Conservation (phyloP, 2,113 vertebrate genomes). For the Triplophysa siluroides region DNA sequence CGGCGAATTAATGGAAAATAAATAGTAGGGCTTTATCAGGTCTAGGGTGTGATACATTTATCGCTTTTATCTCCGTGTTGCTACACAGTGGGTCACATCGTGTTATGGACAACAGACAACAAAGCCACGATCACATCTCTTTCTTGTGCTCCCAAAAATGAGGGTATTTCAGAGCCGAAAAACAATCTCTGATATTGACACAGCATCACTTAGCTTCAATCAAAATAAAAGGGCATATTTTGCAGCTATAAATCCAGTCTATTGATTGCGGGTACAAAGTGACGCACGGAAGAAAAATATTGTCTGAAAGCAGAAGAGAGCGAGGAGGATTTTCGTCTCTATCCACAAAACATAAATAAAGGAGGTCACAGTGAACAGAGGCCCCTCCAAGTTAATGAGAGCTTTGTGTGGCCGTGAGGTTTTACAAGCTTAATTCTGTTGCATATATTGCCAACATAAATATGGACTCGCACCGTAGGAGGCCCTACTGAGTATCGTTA, state of each 20-base stretch:
- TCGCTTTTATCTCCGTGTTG: conserved; percentile 11
- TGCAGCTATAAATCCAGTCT: conserved; percentile 57
- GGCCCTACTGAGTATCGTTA: conserved; percentile 87
- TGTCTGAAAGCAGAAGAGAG: conserved; percentile 66
- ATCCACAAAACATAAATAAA: conserved; percentile 80
- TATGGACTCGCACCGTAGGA: conserved; percentile 85
- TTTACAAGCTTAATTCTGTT: conserved; percentile 97
- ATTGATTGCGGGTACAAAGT: conserved; percentile 52
- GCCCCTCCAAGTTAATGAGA: conserved; percentile 82
- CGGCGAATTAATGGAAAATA: neutral
- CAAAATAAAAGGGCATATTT: conserved; percentile 59
- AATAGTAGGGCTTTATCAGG: neutral
- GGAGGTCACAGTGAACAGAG: conserved; percentile 75
- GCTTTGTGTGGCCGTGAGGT: conserved; percentile 92
- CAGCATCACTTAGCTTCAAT: conserved; percentile 40
- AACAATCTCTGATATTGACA: conserved; percentile 27
- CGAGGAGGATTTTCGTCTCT: conserved; percentile 69
- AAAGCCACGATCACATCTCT: neutral
- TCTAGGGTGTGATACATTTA: neutral
- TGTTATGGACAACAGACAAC: neutral
- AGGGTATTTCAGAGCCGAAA: conserved; percentile 1
- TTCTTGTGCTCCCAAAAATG: conserved; percentile 17
- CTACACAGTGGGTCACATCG: neutral
- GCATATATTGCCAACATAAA: conserved; percentile 99
- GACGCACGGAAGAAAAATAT: conserved; percentile 74